Evolutionary conservation across 2,797 vertebrate species (phyloP).

Genomic region (Notoglanidium macrostoma): DNA sequence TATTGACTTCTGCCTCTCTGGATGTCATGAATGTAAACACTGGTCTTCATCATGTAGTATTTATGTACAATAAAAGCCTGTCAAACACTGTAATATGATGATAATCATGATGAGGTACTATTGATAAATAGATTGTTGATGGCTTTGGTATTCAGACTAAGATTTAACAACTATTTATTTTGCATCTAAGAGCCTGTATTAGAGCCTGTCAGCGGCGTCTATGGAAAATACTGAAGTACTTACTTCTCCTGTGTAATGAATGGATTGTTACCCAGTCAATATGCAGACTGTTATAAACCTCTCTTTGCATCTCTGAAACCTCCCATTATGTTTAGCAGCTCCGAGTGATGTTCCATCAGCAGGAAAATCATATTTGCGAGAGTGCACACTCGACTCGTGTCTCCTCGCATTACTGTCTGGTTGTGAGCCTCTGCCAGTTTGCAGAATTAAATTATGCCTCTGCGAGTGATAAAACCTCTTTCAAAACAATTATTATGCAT

Average conservation of each 20-base stretch:
- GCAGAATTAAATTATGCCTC: conserved; percentile 51
- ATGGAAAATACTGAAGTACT: background rate
- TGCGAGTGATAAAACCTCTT: conserved; percentile 47
- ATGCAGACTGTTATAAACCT: conserved; percentile 36
- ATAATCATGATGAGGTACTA: background rate
- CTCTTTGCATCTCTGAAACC: conserved; percentile 43
- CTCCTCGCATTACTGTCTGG: conserved; percentile 54
- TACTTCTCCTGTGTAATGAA: conserved; percentile 21
- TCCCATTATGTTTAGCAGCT: conserved; percentile 57
- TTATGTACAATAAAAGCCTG: conserved; percentile 15
- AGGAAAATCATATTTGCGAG: conserved; percentile 58
- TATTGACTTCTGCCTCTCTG: conserved; percentile 9
- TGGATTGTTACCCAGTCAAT: conserved; percentile 11
- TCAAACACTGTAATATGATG: background rate
- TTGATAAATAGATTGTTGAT: background rate
- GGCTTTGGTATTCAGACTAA: background rate
- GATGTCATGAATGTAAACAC: conserved; percentile 42
- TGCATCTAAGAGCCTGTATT: background rate
- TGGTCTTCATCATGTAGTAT: conserved; percentile 36
- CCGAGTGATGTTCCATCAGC: conserved; percentile 60
- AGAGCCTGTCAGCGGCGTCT: background rate
- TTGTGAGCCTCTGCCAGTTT: conserved; percentile 34
- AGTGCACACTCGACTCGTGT: conserved; percentile 49
- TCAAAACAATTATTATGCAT: conserved; percentile 55
- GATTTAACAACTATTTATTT: background rate